Base-by-base conservation (phyloP, 2,888 invertebrate genomes). In the Pammene aurita region DNA sequence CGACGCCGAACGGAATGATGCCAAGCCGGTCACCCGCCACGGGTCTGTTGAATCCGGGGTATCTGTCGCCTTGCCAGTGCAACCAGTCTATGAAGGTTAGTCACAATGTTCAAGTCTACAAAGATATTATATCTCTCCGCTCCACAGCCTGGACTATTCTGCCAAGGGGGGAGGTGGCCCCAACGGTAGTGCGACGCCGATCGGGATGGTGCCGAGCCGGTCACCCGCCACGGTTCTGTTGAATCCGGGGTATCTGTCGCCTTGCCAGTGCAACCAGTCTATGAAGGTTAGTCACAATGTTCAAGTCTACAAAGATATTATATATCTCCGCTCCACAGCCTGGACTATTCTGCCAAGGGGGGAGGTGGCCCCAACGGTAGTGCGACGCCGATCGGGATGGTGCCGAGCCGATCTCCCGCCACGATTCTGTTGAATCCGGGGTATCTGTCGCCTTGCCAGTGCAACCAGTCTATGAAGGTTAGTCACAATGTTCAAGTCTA, bases 191-290 rank as follows among this genome's bases (percentile, higher is more conserved):
- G 82, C 92, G 71, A 84, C 94, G 16, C 88, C 91, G 58, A 90
- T 87, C 78, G 90, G 90, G 4, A 93, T 93, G 81, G 77, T 85
- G 60, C 81, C 88, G 56, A 84, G 83, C 74, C 85, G 87, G 71
- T 85, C 90, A 0, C 81, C 82, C 7, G 86, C 91, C 18, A 90
- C 93, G 0, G 92, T 93, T 66, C 84, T 88, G 13, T 82, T 90
- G 44, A 93, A 90, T 70, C 92, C 92, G 2, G 84, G 90, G 1
- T 93, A 92, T 73, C 80, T 93, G 62, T 91, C 89, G 73, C 90
- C 87, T 48, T 93, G 93, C 75, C 91, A 90, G 78, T 93, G 93
- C 78, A 89, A 85, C 75, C 90, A 91, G 76, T 91, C 90, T 46
- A 84, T 91, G 60, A 91, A 88, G 86, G 92, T 92, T 67, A 71